Evolutionary conservation across 23 tunicate species (phyloP).

Genomic region (Trididemnum nubilum): DNA sequence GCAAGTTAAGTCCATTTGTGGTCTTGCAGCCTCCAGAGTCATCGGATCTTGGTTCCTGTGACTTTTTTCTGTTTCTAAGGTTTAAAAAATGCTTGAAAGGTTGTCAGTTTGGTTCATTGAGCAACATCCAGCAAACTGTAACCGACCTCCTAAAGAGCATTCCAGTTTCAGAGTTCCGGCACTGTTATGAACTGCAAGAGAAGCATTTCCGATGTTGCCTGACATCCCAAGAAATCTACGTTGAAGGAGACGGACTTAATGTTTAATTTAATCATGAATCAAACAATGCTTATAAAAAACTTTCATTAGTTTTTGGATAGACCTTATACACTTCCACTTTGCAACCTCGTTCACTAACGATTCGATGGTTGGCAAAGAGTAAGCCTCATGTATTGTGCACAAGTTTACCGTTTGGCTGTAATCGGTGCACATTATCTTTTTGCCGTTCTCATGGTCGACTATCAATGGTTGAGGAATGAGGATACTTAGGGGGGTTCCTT

Average conservation of each 20-base stretch:
- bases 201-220: not conserved
- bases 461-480: no score
- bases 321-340: not conserved
- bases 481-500: no score
- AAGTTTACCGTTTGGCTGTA: no score
- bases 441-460: no score
- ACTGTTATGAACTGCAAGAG: not conserved
- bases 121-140: no score
- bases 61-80: not conserved
- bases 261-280: not conserved
- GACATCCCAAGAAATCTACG: not conserved
- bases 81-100: no score
- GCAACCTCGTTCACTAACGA: no score
- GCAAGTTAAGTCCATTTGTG: not conserved
- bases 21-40: not conserved
- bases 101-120: no score
- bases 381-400: no score
- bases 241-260: not conserved
- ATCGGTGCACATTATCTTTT: no score
- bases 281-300: not conserved
- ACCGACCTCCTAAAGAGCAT: constrained; percentile 1
- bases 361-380: no score
- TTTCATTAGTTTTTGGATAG: not conserved
- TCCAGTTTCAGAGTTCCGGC: not conserved
- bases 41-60: not conserved